phyloP scores from a whole-genome alignment of 1,140 invertebrate genomes.

The Philotrypesis tridentata region DNA sequence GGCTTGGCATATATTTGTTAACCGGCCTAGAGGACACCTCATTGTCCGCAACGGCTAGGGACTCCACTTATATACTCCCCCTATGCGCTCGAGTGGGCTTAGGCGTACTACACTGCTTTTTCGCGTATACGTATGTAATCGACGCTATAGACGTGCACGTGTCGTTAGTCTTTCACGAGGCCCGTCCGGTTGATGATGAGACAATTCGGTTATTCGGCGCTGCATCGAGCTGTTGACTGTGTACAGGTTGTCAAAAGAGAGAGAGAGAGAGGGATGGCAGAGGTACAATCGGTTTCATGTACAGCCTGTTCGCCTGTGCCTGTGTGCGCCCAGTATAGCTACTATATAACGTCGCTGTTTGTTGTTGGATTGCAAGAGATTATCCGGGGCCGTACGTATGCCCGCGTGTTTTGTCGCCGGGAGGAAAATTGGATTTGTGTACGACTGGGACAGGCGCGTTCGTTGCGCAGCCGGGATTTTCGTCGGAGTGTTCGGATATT shows the following conservation, averaged over 20 bases:
- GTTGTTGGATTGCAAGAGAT: not conserved
- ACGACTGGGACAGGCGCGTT: too few relatives aligned
- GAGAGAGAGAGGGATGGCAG: not conserved
- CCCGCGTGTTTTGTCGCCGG: not conserved
- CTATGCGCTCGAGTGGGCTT: not conserved
- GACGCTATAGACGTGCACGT: too few relatives aligned
- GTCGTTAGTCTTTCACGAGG: constrained; percentile 3
- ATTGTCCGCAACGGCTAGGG: constrained; percentile 16
- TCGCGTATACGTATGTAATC: too few relatives aligned
- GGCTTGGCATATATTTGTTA: not conserved
- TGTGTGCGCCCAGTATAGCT: too few relatives aligned
- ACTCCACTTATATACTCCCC: not conserved
- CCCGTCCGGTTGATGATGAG: not conserved
- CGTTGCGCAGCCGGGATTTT: not conserved
- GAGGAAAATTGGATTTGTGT: not conserved
- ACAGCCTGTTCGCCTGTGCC: too few relatives aligned
- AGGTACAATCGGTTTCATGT: constrained; percentile 2
- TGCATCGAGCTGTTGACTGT: not conserved
- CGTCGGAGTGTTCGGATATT: not conserved
- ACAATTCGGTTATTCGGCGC: not conserved
- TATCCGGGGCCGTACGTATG: not conserved
- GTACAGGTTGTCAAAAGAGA: constrained; percentile 6
- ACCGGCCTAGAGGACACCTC: constrained; percentile 1
- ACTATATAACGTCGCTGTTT: not conserved
- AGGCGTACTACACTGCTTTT: too few relatives aligned